Evolutionary conservation across 2,888 invertebrate genomes (phyloP).

Genomic region (Oxytorus armatus): DNA sequence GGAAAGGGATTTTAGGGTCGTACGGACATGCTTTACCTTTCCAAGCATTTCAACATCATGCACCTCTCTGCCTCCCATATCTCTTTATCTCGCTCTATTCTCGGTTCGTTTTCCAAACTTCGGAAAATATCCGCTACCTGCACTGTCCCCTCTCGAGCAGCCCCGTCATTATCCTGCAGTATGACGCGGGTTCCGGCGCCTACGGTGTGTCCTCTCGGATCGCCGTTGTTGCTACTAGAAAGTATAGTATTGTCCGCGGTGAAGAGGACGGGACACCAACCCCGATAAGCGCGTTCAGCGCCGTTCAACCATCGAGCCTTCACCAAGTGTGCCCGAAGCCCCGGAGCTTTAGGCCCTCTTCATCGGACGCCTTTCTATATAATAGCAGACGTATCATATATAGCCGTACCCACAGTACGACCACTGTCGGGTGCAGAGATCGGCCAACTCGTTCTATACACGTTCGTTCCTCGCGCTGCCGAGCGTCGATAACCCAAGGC

Average conservation of each 20-base stretch:
- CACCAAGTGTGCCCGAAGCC: conserved; percentile 15
- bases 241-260: conserved; percentile 50
- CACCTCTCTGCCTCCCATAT: conserved; percentile 42
- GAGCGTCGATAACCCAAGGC: conserved; percentile 74
- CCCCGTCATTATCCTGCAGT: conserved; percentile 50
- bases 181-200: conserved; percentile 46
- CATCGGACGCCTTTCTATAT: conserved; percentile 40
- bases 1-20: conserved; percentile 25
- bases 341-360: conserved; percentile 41
- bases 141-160: background rate
- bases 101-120: conserved; percentile 46
- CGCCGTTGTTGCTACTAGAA: conserved; percentile 21
- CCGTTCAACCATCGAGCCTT: conserved; percentile 24
- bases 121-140: conserved; percentile 15
- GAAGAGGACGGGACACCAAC: conserved; percentile 10
- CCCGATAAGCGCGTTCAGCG: conserved; percentile 45
- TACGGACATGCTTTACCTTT: conserved; percentile 39
- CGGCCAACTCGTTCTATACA: conserved; percentile 70
- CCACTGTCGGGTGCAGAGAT: conserved; percentile 65
- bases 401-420: conserved; percentile 4
- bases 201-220: conserved; percentile 9
- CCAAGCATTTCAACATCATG: conserved; percentile 42
- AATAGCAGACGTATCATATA: conserved; percentile 19
- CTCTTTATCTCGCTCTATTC: conserved; percentile 54
- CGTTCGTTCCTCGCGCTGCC: conserved; percentile 36